These are phyloP conservation scores for Falco berigora DNA, from an alignment of 2,797 vertebrate species.

Conservation along the genomic window DNA sequence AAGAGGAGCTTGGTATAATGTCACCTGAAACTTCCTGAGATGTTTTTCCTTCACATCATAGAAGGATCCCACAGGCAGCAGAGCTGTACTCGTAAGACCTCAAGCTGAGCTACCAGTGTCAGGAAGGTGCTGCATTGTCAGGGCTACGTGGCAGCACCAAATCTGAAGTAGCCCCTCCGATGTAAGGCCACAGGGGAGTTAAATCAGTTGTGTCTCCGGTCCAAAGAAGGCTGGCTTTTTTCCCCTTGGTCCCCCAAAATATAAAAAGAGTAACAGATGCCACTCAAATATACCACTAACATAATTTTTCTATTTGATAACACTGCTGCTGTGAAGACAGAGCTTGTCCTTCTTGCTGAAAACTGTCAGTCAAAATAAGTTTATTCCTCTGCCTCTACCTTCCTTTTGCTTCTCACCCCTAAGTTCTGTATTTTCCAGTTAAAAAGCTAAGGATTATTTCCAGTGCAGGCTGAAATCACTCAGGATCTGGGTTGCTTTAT, in stretches of 20 bases:
- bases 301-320: conserved; percentile 60
- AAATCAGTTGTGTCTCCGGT: conserved; percentile 24
- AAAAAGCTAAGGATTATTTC: conserved; percentile 37
- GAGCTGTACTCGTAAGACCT: background rate
- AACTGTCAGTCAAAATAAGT: conserved; percentile 46
- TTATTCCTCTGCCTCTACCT: conserved; percentile 46
- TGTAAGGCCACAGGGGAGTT: background rate
- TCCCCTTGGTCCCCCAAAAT: conserved; percentile 48
- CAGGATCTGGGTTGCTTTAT: conserved; percentile 8
- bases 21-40: background rate
- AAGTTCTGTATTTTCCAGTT: conserved; percentile 32
- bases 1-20: background rate
- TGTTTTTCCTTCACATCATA: background rate
- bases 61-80: background rate
- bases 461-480: background rate
- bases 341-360: conserved; percentile 61
- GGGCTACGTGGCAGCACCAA: background rate
- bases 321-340: conserved; percentile 46
- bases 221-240: background rate
- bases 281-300: conserved; percentile 57
- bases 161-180: background rate
- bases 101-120: background rate
- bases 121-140: background rate
- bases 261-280: conserved; percentile 41
- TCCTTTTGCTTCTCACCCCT: background rate